phyloP scores from a whole-genome alignment of 35 echinoderm and acorn worm species.

The Eucidaris tribuloides region DNA sequence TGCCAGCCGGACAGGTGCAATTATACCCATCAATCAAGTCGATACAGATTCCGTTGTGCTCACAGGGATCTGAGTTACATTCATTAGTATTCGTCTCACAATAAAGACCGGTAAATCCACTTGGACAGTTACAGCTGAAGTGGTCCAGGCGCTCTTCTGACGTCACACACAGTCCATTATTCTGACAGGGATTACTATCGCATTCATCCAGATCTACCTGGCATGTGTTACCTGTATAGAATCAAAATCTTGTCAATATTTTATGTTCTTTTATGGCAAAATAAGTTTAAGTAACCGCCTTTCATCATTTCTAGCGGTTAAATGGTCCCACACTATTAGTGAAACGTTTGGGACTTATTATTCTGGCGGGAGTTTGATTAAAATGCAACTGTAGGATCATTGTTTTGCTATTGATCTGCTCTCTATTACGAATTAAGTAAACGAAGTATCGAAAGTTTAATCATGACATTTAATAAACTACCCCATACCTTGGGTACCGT shows the following conservation, averaged over 20 bases:
- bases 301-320: too few species aligned
- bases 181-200: not conserved
- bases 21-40: not conserved
- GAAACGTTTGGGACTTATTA: too few species aligned
- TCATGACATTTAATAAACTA: too few species aligned
- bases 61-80: conserved; percentile 12
- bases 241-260: conserved; percentile 35
- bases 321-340: too few species aligned
- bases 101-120: conserved; percentile 10
- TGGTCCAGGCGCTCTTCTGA: not conserved
- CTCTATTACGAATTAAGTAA: not conserved
- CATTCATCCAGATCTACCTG: not conserved
- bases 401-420: too few species aligned
- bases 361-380: too few species aligned
- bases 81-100: conserved; percentile 20
- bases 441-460: too few species aligned
- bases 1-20: not conserved
- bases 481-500: not conserved
- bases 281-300: too few species aligned
- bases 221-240: conserved; percentile 7
- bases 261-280: too few species aligned
- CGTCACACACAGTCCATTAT: not conserved
- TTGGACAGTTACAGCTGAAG: conserved; percentile 3
- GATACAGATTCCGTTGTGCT: not conserved
- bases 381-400: too few species aligned